Evolutionary conservation across 2,113 vertebrate genomes (phyloP), one percentile per base, ranked within the genome.

Genomic region (Podarcis raffonei): DNA sequence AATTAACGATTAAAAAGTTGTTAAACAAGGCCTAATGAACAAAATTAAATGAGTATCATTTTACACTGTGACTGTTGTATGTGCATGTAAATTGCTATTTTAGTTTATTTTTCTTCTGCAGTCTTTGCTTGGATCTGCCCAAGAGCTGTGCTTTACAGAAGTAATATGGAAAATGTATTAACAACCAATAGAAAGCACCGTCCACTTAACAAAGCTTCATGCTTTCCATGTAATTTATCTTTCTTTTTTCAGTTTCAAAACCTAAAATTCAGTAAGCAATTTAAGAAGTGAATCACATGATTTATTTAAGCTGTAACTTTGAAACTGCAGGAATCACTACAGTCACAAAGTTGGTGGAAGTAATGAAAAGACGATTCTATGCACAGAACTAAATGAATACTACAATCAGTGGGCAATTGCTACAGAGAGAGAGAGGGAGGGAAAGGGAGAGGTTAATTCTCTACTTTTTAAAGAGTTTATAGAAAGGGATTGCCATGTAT

Each of bases 321-420:
- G 72, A 3, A 53, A 57, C 27, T 48, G 30, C 6, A 77, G 62
- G 59, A 18, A 78, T 84, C 65, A 57, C 23, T 77, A 68, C 27
- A 68, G 4, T 86, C 35, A 68, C n/a, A 57, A 83, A 88, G 39
- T 57, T 83, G 59, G 22, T 48, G 15, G 48, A 66, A 95, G 85
- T 48, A 90, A 62, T 94, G 91, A 81, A 92, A 94, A 89, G 16
- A 82, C 91, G 86, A 71, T 85, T 66, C 20, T 83, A 2, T 79
- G 91, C 65, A 94, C 92, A 93, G 84, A 95, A 93, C 82, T 91
- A 85, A 37, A 77, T 30, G 9, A 68, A 53, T 16, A 76, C 27
- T 18, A 82, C 82, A 65, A 82, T 74, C 80, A 3, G 25, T 35
- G 3, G 15, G 20, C 37, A 76, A 69, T 27, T 30, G 32, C 6